These are phyloP conservation scores for Anabacerthia variegaticeps DNA, from an alignment of 2,797 vertebrate species.

Conservation along the genomic window DNA sequence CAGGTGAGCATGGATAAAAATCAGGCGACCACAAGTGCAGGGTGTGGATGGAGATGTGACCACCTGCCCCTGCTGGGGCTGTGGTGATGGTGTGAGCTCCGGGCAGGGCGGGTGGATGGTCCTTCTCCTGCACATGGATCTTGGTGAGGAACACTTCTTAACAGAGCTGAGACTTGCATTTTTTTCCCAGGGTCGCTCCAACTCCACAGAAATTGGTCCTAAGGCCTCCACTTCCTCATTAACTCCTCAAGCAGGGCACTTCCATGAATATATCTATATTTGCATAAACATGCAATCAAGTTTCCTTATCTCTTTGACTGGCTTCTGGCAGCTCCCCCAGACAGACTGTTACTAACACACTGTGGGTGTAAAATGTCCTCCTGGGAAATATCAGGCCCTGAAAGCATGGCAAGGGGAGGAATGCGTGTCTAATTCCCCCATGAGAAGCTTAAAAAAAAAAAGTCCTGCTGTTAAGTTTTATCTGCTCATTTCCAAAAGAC, in stretches of 20 bases:
- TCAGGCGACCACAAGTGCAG: not conserved
- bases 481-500: slow-evolving; percentile 34
- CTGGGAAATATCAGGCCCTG: slow-evolving; percentile 70
- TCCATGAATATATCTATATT: slow-evolving; percentile 47
- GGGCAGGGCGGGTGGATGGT: not conserved
- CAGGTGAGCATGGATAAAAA: slow-evolving; percentile 61
- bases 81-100: not conserved
- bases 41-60: not conserved
- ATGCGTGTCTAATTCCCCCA: slow-evolving; percentile 63
- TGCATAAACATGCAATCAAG: slow-evolving; percentile 69
- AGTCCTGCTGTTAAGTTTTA: slow-evolving; percentile 58
- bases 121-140: not conserved
- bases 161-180: not conserved
- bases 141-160: not conserved
- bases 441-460: slow-evolving; percentile 54
- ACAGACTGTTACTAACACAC: slow-evolving; percentile 69
- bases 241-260: slow-evolving; percentile 22
- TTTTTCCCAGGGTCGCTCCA: not conserved
- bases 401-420: slow-evolving; percentile 45
- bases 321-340: slow-evolving; percentile 71
- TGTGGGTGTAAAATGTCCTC: slow-evolving; percentile 70
- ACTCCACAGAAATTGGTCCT: not conserved
- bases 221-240: not conserved
- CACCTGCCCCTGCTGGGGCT: not conserved
- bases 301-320: slow-evolving; percentile 68